A percentile compares a stretch with the other conserved stretches of the same genome.
phyloP scores from a whole-genome alignment of 2,888 invertebrate genomes.

The Lasius fuliginosus region DNA sequence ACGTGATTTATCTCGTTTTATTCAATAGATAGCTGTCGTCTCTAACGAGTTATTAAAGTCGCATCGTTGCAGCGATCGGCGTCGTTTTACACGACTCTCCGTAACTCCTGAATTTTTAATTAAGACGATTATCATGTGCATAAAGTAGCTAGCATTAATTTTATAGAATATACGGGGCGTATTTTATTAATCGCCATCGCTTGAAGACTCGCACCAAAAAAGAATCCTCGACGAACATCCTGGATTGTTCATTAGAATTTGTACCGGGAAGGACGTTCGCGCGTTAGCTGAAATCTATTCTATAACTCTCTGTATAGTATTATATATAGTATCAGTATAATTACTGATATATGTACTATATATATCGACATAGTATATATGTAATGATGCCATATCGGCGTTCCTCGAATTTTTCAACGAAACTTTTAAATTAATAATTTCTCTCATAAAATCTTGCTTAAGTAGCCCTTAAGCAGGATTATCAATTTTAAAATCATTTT shows the following conservation, averaged over 20 bases:
- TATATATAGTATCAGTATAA: constrained; percentile 57
- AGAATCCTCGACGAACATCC: constrained; percentile 27
- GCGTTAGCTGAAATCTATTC: constrained; percentile 25
- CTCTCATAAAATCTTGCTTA: not conserved
- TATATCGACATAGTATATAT: constrained; percentile 11
- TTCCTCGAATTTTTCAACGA: not conserved
- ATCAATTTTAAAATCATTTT: constrained; percentile 4
- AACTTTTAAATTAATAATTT: not conserved
- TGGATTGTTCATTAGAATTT: constrained; percentile 32
- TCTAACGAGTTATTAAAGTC: constrained; percentile 6
- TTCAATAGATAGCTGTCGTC: not conserved
- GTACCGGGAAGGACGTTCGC: not conserved
- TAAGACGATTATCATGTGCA: constrained; percentile 3
- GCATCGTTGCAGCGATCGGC: constrained; percentile 19
- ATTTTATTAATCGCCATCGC: constrained; percentile 34
- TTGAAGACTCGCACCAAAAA: constrained; percentile 48
- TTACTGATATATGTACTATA: constrained; percentile 37
- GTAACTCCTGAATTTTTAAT: constrained; percentile 12
- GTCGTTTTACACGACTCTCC: constrained; percentile 6
- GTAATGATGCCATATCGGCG: not conserved
- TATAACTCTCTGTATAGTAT: constrained; percentile 53
- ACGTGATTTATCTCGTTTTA: not conserved
- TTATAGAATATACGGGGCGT: constrained; percentile 30
- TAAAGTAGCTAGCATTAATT: constrained; percentile 37
- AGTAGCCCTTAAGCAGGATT: not conserved